These are phyloP conservation scores for Thera britannica DNA, from an alignment of 2,888 invertebrate genomes.

Conservation along the genomic window DNA sequence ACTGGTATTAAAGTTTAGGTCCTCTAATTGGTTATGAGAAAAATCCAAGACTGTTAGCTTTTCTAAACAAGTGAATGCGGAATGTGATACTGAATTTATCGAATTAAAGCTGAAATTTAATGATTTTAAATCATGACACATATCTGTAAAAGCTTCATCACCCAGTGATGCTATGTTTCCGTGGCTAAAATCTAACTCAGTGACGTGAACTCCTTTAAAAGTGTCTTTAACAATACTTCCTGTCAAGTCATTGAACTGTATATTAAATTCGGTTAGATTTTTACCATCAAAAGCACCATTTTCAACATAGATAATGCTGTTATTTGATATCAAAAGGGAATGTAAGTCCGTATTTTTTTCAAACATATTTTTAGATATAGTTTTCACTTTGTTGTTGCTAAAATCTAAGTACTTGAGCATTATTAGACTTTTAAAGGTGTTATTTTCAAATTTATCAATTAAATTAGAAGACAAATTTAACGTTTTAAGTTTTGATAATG, in stretches of 20 bases:
- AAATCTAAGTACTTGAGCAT: constrained; percentile 31
- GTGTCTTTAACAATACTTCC: constrained; percentile 27
- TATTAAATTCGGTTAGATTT: constrained; percentile 27
- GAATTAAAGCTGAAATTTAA: constrained; percentile 36
- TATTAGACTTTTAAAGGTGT: constrained; percentile 20
- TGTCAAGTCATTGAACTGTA: constrained; percentile 27
- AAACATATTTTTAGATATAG: constrained; percentile 26
- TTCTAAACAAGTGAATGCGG: constrained; percentile 30
- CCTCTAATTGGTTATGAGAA: constrained; percentile 32
- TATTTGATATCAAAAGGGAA: constrained; percentile 26
- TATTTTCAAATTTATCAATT: constrained; percentile 21
- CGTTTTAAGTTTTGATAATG: constrained; percentile 4
- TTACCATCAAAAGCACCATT: constrained; percentile 28
- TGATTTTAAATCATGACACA: constrained; percentile 22
- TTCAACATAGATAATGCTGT: constrained; percentile 31
- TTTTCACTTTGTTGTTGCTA: constrained; percentile 29
- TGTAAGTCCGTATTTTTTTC: constrained; percentile 23
- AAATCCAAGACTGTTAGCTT: constrained; percentile 29
- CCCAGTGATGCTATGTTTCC: constrained; percentile 29
- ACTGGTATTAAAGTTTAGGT: constrained; percentile 30
- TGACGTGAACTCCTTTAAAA: constrained; percentile 33
- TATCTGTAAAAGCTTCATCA: constrained; percentile 28
- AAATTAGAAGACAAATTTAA: constrained; percentile 29
- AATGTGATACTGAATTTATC: constrained; percentile 26
- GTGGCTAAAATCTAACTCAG: constrained; percentile 28